Percentiles rank a stretch among this genome's conserved stretches.
phyloP scores from a whole-genome alignment of 2,888 invertebrate species.

The Spatulosminthurus flaviceps region DNA sequence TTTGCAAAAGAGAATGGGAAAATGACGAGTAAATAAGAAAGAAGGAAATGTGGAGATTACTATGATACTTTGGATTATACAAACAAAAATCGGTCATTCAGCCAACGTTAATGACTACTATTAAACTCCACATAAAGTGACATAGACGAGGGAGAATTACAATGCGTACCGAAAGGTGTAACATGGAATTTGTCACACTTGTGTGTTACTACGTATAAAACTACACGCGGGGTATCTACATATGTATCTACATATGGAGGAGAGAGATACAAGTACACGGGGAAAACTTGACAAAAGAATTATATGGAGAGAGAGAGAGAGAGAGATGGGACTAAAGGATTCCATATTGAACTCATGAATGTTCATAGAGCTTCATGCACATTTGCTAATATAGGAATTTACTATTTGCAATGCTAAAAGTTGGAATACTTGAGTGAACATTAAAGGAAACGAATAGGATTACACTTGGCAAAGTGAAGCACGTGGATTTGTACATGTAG shows the following conservation, averaged over 20 bases:
- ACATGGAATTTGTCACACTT: slow-evolving; percentile 29
- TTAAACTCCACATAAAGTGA: slow-evolving; percentile 5
- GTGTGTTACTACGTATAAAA: not conserved
- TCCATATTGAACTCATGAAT: no score
- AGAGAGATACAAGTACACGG: not conserved
- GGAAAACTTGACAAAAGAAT: no score
- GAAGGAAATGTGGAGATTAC: no score
- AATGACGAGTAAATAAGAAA: no score
- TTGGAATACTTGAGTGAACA: slow-evolving; percentile 19
- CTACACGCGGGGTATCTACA: not conserved
- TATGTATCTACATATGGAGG: not conserved
- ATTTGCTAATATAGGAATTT: not conserved
- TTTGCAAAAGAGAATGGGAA: no score
- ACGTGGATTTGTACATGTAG: not conserved
- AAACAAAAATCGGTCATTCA: not conserved
- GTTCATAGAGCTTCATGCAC: not conserved
- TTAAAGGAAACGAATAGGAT: slow-evolving; percentile 8
- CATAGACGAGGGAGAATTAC: slow-evolving; percentile 13
- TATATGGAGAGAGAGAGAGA: no score
- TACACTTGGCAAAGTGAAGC: slow-evolving; percentile 18
- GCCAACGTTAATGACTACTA: not conserved
- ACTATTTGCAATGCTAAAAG: not conserved
- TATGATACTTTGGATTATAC: not conserved
- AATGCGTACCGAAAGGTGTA: slow-evolving; percentile 27
- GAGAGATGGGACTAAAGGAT: no score